Evolutionary conservation across 2,888 invertebrate species (phyloP), one percentile per base, ranked within the genome.

Genomic region (Rhagonycha fulva): DNA sequence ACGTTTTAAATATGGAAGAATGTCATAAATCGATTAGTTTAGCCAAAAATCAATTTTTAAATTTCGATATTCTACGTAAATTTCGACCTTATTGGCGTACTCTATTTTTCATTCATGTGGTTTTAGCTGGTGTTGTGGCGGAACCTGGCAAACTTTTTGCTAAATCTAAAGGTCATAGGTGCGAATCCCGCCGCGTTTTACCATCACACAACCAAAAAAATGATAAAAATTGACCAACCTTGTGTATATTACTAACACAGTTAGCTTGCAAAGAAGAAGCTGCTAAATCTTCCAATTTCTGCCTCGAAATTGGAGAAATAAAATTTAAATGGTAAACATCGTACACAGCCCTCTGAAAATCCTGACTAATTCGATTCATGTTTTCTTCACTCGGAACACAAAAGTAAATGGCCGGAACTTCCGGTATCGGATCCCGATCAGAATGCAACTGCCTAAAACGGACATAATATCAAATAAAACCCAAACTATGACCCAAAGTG

Each of bases 391-490:
- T 95, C 3, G 99, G 98, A 80, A 96, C 92, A 87, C 99, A 98
- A 88, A 99, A 99, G 87, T 99, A 99, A 61, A 99, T 94, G 0
- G 98, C 98, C 68, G 99, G 99, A 2, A 99, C 99, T 89, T 99
- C 99, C 7, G 98, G 98, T 84, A 99, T 97, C n/a, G 94, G 91
- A 86, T 96, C 96, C 76, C 96, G 91, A 85, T 96, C 95, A 9
- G 96, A 95, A 88, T 96, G 96, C 71, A 97, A 89, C 87, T 95
- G 94, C 47, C 96, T 96, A 87, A 63, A 76, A 71, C 14, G 61
- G 7, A 47, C 0, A 12, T n/a, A 47, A 19, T n/a, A n/a, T 70
- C 7, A n/a, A 69, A 14, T 28, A 63, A 62, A 71, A 47, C n/a
- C 12, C 61, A 70, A 28, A 70, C 10, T 14, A 63, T 71, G 72